phyloP scores from a whole-genome alignment of 2,797 vertebrate genomes.

The Tokudaia tokunoshimensis region DNA sequence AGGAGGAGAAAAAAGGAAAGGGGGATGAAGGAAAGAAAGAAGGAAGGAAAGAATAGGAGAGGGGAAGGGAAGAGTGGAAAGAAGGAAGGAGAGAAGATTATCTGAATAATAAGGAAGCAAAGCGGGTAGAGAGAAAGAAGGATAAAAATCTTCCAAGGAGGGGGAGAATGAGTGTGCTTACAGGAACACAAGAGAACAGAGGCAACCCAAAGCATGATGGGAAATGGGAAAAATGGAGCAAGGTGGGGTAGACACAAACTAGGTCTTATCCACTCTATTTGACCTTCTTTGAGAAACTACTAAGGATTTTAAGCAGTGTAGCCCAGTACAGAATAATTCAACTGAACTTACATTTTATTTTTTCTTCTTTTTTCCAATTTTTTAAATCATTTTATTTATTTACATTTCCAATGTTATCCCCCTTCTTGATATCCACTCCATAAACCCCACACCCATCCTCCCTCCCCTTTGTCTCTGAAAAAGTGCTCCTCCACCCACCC shows the following conservation, averaged over 20 bases:
- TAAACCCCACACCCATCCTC: too few relatives aligned
- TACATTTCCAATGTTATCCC: too few relatives aligned
- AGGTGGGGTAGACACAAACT: neutral
- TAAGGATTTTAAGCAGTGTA: neutral
- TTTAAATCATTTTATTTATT: too few relatives aligned
- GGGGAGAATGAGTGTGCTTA: neutral
- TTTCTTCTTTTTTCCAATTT: too few relatives aligned
- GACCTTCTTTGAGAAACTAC: neutral
- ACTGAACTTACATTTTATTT: neutral
- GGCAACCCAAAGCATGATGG: neutral
- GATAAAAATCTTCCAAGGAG: neutral
- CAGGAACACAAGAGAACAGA: neutral
- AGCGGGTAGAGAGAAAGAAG: neutral
- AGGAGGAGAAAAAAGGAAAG: neutral
- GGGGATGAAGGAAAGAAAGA: neutral
- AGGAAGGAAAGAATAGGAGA: neutral
- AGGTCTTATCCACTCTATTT: neutral
- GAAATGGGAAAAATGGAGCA: neutral
- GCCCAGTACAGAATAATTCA: neutral
- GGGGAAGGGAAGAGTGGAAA: neutral
- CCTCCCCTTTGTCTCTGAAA: too few relatives aligned
- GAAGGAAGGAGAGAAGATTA: fast-evolving
- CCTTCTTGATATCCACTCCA: too few relatives aligned
- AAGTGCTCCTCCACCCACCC: neutral
- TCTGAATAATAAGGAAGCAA: neutral